Base-by-base conservation (phyloP, 2,797 vertebrate genomes). In the Malacoctenus gilli region DNA sequence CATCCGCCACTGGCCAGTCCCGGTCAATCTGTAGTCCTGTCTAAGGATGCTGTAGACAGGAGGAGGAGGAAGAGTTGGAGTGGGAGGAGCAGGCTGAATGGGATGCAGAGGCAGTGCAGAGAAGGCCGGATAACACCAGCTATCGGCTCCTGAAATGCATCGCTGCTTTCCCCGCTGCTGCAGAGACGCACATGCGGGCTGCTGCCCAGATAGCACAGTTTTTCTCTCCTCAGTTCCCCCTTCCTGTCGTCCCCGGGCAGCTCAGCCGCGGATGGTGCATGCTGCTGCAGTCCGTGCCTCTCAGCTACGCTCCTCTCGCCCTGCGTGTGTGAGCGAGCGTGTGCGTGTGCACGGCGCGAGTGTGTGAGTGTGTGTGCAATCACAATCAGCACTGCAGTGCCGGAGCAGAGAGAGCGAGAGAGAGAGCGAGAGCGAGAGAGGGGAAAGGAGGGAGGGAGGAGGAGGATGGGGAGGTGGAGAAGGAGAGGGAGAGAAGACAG, bases 371-470 rank as follows among this genome's bases (percentile, higher is more conserved):
- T 57, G 78, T 68, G 80, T 77, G 84, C 87, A 91, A 89, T 90
- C 88, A 87, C 87, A 88, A 89, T 87, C 88, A 86, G 87, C 87
- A 91, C 90, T 91, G 91, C 91, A 91, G 91, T 90, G 90, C 87
- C 66, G 76, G 83, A 90, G 88, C 73, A 81, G 69, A 68, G 74
- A 72, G 75, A 43, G 71, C 62, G 78, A 9, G 65, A 49, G 69
- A 39, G 59, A 43, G 60, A 28, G 72, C 39, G 53, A 30, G 65
- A 31, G 80, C 8, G 58, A 18, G 56, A 35, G 70, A 51, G 59
- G 47, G 59, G 2, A 34, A 39, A 56, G 15, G 62, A 68, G 2
- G 8, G 19, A 8, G 16, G 42, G 64, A 16, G 18, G 18, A 22
- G 1, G 25, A 34, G 28, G 20, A 19, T 25, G 54, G 42, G 56